phyloP scores from a whole-genome alignment of 2,888 invertebrate species.

The Dryadula phaetusa region DNA sequence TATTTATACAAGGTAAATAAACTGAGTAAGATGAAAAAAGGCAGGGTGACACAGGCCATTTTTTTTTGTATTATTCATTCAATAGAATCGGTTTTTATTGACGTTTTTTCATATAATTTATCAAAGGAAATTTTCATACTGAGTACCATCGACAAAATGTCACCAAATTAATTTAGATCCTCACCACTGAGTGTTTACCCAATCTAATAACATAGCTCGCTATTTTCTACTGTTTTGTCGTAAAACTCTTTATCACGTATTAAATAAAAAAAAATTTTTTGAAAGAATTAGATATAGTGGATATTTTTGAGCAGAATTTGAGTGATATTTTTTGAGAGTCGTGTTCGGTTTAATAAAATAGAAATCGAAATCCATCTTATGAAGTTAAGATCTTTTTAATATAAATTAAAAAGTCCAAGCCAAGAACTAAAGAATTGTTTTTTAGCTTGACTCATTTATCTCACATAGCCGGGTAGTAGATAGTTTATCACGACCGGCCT shows the following conservation, averaged over 20 bases:
- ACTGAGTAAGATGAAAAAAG: too few species aligned
- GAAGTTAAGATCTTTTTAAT: too few species aligned
- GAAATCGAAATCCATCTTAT: too few species aligned
- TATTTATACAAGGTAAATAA: too few species aligned
- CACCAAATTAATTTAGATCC: not conserved
- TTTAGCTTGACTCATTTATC: too few species aligned
- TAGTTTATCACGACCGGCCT: too few species aligned
- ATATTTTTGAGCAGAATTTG: too few species aligned
- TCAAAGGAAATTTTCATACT: slow-evolving; percentile 16
- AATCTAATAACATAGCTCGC: not conserved
- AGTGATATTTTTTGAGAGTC: not conserved
- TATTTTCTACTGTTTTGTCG: not conserved
- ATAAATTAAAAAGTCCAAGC: too few species aligned
- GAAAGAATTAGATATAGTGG: too few species aligned
- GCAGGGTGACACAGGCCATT: not conserved
- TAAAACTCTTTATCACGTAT: not conserved
- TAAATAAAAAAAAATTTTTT: not conserved
- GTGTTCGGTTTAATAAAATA: too few species aligned
- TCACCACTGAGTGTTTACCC: not conserved
- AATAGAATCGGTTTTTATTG: not conserved
- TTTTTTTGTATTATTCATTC: not conserved
- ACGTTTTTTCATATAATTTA: slow-evolving; percentile 6
- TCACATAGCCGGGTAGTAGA: too few species aligned
- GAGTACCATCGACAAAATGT: slow-evolving; percentile 16
- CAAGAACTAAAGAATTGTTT: too few species aligned